Percentiles rank a stretch among this genome's conserved stretches.
Evolutionary conservation across 37 sponge, comb jelly and placozoan species (phyloP).

Genomic region (Spongilla lacustris): DNA sequence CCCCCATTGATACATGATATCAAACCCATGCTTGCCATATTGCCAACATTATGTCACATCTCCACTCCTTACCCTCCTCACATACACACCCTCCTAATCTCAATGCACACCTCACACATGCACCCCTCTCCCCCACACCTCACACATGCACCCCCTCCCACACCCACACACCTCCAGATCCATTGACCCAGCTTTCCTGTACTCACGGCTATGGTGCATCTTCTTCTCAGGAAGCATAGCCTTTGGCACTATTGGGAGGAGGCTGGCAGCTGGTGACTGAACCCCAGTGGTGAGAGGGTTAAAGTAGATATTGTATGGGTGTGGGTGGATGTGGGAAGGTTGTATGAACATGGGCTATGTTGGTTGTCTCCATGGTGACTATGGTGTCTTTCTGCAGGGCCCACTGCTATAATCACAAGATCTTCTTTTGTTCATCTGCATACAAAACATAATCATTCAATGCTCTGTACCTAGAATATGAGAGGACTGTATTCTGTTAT

Average conservation of each 20-base stretch:
- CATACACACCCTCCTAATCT: too few relatives aligned
- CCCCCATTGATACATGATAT: too few relatives aligned
- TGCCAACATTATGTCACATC: too few relatives aligned
- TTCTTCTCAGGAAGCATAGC: slow-evolving; percentile 93
- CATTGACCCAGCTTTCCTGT: slow-evolving; percentile 67
- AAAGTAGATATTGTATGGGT: not conserved
- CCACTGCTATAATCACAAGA: too few relatives aligned
- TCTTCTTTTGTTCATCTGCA: too few relatives aligned
- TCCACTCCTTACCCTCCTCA: too few relatives aligned
- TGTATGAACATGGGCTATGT: too few relatives aligned
- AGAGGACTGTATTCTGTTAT: not conserved
- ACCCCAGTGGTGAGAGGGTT: not conserved
- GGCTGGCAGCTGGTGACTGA: slow-evolving; percentile 42
- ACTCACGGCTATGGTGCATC: slow-evolving; percentile 83
- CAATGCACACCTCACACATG: not conserved
- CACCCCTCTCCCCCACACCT: not conserved
- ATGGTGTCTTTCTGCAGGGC: too few relatives aligned
- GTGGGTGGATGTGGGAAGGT: too few relatives aligned
- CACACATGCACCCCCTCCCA: not conserved
- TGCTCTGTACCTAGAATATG: not conserved
- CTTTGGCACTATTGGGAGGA: slow-evolving; percentile 93
- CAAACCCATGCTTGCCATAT: too few relatives aligned
- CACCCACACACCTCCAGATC: slow-evolving; percentile 23
- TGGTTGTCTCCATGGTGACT: too few relatives aligned
- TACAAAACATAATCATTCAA: not conserved